A percentile compares a stretch with the other conserved stretches of the same genome.
These are phyloP conservation scores for Tragopan temminckii DNA, from an alignment of 2,797 vertebrate genomes.

Conservation along the genomic window DNA sequence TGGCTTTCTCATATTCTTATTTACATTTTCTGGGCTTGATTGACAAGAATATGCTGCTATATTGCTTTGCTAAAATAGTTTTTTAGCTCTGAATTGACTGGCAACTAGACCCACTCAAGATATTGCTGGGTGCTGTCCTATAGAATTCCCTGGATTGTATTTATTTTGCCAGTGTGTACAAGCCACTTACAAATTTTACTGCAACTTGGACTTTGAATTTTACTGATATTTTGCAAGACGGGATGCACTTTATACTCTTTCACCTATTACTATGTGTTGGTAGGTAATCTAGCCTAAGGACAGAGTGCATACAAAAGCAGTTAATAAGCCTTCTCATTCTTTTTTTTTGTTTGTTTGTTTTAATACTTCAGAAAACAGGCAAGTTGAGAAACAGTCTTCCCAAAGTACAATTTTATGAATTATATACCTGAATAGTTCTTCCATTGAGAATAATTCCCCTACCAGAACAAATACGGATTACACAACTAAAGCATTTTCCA, in stretches of 20 bases:
- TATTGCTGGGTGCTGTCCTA: not conserved
- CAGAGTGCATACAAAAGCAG: not conserved
- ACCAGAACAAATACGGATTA: not conserved
- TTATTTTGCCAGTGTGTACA: not conserved
- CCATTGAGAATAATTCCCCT: not conserved
- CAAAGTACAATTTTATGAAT: not conserved
- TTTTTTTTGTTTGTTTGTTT: not conserved
- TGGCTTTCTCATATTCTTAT: not conserved
- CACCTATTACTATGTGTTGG: not conserved
- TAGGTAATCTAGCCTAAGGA: not conserved
- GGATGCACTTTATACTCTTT: constrained; percentile 5
- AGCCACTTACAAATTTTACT: not conserved
- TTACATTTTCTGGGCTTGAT: not conserved
- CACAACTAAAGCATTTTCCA: not conserved
- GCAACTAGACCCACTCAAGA: not conserved
- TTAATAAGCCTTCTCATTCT: not conserved
- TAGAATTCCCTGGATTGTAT: not conserved
- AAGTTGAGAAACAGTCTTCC: not conserved
- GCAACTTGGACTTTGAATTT: constrained; percentile 25
- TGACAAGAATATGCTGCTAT: not conserved
- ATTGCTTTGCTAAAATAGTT: not conserved
- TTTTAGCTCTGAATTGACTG: not conserved
- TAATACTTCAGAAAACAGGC: not conserved
- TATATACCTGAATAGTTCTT: not conserved
- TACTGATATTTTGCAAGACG: constrained; percentile 8